Evolutionary conservation across 2,888 invertebrate species (phyloP).

Genomic region (Apocheima hispidaria): DNA sequence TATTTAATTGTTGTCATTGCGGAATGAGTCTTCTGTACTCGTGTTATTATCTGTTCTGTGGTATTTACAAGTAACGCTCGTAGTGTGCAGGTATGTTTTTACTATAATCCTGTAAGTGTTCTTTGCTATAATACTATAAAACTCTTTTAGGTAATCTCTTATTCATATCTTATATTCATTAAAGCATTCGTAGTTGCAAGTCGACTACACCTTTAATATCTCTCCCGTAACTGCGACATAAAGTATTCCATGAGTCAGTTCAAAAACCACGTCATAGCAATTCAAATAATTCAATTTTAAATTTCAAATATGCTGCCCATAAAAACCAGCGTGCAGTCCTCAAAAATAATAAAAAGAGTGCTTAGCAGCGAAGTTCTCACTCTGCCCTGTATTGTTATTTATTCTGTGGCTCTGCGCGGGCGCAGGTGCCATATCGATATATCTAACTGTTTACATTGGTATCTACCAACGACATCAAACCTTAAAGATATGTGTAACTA

Average conservation of each 20-base stretch:
- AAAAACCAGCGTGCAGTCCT: conserved; percentile 33
- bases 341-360: conserved; percentile 21
- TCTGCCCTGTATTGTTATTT: no score
- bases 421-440: conserved; percentile 31
- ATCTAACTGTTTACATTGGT: background rate
- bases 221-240: conserved; percentile 5
- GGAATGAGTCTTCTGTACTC: no score
- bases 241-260: conserved; percentile 6
- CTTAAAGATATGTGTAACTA: no score
- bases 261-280: conserved; percentile 12
- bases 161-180: conserved; percentile 13
- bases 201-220: background rate
- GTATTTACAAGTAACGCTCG: no score
- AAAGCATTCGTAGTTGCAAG: conserved; percentile 2
- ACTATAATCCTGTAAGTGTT: no score
- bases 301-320: conserved; percentile 40
- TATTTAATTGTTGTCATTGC: no score
- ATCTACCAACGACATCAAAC: no score
- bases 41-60: no score
- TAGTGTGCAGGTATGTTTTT: no score
- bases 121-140: no score
- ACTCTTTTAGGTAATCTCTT: conserved; percentile 1
- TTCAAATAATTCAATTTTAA: conserved; percentile 38
- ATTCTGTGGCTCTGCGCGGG: no score
- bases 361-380: conserved; percentile 27